A percentile compares a stretch with the other conserved stretches of the same genome.
Conservation (phyloP, 1,140 invertebrate genomes). For the Pseudomyrmex gracilis region DNA sequence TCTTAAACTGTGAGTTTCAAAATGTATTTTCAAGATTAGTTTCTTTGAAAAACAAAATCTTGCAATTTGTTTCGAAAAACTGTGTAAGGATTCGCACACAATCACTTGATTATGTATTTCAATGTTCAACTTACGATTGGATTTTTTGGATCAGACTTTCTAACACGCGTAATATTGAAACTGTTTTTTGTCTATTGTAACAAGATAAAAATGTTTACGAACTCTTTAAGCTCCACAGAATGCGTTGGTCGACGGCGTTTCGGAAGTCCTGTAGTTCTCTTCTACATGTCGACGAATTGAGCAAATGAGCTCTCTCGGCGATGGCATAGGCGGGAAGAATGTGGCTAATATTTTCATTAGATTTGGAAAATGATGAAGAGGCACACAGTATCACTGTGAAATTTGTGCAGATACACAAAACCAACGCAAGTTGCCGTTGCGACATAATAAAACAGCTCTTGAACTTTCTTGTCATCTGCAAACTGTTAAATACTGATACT, state of each 20-base stretch:
- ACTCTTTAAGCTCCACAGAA: conserved; percentile 80
- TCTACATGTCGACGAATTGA: conserved; percentile 72
- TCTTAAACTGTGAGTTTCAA: no score
- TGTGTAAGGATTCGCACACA: no score
- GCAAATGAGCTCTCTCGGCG: conserved; percentile 48
- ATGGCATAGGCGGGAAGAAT: conserved; percentile 77
- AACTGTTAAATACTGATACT: neutral
- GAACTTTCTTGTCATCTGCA: neutral
- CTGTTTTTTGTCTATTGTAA: no score
- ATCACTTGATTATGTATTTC: no score
- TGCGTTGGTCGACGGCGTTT: conserved; percentile 71
- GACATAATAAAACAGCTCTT: conserved; percentile 13
- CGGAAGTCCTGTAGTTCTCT: conserved; percentile 72
- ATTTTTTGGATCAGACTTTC: neutral
- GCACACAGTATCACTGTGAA: neutral
- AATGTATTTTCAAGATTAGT: no score
- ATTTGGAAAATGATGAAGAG: neutral
- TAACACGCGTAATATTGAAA: neutral
- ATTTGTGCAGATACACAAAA: conserved; percentile 12
- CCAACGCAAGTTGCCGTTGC: neutral
- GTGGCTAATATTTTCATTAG: neutral
- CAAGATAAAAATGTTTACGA: conserved; percentile 56
- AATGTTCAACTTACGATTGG: no score
- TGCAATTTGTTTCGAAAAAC: no score
- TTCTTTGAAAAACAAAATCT: no score